A percentile compares a stretch with the other conserved stretches of the same genome.
These are phyloP conservation scores for Darevskia nairensis DNA, from an alignment of 2,797 vertebrate genomes.

Conservation along the genomic window DNA sequence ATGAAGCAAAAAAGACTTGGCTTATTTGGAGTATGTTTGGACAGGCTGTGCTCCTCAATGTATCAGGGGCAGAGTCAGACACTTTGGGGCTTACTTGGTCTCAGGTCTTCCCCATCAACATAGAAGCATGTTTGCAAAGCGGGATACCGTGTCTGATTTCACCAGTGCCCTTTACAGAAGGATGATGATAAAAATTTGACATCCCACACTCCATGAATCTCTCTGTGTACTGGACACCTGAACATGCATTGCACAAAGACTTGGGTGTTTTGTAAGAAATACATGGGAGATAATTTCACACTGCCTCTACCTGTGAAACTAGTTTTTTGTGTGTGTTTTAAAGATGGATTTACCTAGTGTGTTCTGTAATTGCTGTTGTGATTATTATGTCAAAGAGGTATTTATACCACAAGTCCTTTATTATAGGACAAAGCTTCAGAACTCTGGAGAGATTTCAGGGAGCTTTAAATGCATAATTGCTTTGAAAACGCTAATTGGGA, in stretches of 20 bases:
- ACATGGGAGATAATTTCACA: constrained; percentile 10
- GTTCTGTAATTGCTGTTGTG: constrained; percentile 9
- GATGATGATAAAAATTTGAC: background rate
- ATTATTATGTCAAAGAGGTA: background rate
- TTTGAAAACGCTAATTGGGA: background rate
- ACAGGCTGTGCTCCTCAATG: background rate
- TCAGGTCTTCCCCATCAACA: background rate
- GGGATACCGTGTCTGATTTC: background rate
- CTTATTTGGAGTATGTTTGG: constrained; percentile 23
- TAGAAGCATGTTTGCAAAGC: background rate
- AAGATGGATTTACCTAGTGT: background rate
- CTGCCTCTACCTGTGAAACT: background rate
- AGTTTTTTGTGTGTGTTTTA: background rate
- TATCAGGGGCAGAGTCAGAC: background rate
- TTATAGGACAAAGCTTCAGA: background rate
- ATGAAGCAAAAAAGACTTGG: background rate
- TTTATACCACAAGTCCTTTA: constrained; percentile 5
- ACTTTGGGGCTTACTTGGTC: background rate
- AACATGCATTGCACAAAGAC: background rate
- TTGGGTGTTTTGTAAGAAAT: background rate
- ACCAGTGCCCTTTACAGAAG: background rate
- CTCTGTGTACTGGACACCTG: background rate
- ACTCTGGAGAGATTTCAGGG: background rate
- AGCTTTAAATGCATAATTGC: background rate
- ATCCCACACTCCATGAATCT: background rate